Evolutionary conservation across 2,113 vertebrate species (phyloP), one percentile per base, ranked within the genome.

Genomic region (Columba janthina): DNA sequence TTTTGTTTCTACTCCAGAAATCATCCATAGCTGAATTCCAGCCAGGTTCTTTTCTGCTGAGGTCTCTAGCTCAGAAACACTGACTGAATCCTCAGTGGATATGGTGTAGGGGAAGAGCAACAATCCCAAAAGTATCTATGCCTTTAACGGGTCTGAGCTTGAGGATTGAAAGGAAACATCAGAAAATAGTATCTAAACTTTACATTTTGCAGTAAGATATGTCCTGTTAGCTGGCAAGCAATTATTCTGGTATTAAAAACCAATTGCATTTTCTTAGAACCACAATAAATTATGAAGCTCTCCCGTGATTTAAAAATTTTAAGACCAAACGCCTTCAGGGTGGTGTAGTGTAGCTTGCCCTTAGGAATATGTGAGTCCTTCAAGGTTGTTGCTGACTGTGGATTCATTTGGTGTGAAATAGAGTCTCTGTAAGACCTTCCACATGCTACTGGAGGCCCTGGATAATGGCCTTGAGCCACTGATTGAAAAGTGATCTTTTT

Each of bases 401-500:
- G 24, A 31, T 74, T 74, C 36, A 21, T 50, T 78, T 81, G 34
- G 8, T 77, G 24, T 88, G 60, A 70, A 79, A 36, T 36, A 36
- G 54, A 24, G 42, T 58, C 21, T 54, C 13, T 0, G 2, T 4
- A 50, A 67, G 61, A 20, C 19, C 7, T 69, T 56, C 53, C 50
- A 13, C 24, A 31, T 75, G 58, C 50, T 85, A n/a, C 29, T 2
- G 62, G 64, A 88, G 20, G 26, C 29, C 32, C n/a, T 1, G 1
- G 46, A 0, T 0, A 11, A 50, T 58, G 65, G 10, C 12, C 28
- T 38, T 66, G n/a, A 12, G 24, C 0, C 2, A 14, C 50, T 84
- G 21, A 34, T 16, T 57, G n/a, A 40, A 56, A 88, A 83, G 28
- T 54, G 60, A 34, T 17, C 42, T 9, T n/a, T 74, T 53, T 70